phyloP scores from a whole-genome alignment of 2,113 vertebrate species.

The Lontra canadensis region DNA sequence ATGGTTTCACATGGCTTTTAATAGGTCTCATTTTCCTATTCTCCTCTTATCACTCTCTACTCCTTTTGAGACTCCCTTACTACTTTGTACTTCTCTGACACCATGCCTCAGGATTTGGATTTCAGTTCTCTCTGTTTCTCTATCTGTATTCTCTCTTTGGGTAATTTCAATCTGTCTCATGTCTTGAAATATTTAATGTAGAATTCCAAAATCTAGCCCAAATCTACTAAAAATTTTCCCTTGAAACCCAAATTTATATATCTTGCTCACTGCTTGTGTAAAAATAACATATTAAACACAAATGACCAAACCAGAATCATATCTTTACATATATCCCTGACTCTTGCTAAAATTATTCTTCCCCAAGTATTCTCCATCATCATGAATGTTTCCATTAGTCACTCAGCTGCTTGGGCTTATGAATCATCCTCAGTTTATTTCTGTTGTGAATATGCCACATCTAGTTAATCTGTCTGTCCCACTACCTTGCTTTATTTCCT shows the following conservation, averaged over 20 bases:
- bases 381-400: neutral
- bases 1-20: neutral
- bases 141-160: neutral
- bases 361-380: neutral
- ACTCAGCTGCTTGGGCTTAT: neutral
- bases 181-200: neutral
- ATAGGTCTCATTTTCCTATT: neutral
- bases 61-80: neutral
- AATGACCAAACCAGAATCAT: neutral
- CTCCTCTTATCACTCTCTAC: neutral
- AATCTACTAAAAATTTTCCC: neutral
- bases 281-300: conserved; percentile 16
- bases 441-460: neutral
- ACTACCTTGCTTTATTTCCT: neutral
- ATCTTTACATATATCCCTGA: neutral
- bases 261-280: neutral
- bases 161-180: neutral
- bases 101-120: neutral
- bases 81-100: neutral
- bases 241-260: neutral
- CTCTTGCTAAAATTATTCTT: neutral
- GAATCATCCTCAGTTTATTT: neutral
- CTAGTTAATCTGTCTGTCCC: neutral
- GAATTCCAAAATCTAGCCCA: neutral
- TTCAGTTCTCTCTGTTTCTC: neutral